These are phyloP conservation scores for Petrosia ficiformis DNA, from an alignment of 37 sponge, comb jelly and placozoan genomes.

Conservation along the genomic window DNA sequence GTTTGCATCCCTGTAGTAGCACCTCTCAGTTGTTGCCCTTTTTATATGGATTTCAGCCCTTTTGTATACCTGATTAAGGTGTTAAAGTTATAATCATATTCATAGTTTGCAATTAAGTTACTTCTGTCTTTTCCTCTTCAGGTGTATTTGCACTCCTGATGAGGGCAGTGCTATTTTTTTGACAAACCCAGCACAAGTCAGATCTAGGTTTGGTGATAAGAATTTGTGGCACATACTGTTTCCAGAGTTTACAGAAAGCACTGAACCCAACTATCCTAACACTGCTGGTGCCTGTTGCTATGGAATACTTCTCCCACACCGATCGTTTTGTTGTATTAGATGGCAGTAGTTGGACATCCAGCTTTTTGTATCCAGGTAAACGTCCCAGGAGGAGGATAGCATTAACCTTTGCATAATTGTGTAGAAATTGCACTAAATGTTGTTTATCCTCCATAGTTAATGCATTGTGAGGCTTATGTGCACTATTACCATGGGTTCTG, in stretches of 20 bases:
- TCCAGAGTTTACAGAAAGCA: constrained; percentile 33
- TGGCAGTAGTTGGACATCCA: constrained; percentile 28
- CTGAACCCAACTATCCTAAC: neutral
- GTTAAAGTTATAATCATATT: neutral
- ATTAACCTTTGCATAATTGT: constrained; percentile 23
- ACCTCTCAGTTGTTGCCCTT: constrained; percentile 21
- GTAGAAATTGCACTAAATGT: neutral
- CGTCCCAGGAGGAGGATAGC: constrained; percentile 31
- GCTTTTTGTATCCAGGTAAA: constrained; percentile 8
- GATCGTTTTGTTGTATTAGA: constrained; percentile 3
- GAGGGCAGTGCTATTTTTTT: constrained; percentile 35
- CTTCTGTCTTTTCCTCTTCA: constrained; percentile 30
- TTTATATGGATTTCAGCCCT: constrained; percentile 26
- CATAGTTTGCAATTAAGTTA: neutral
- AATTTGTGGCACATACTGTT: constrained; percentile 33
- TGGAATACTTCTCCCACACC: neutral
- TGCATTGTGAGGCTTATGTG: neutral
- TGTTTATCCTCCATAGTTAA: neutral
- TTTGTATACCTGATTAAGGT: constrained; percentile 3
- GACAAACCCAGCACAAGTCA: constrained; percentile 67
- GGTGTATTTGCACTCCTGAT: constrained; percentile 35
- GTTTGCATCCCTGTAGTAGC: constrained; percentile 11
- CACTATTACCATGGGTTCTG: neutral
- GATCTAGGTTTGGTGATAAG: constrained; percentile 41
- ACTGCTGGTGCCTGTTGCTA: neutral